These are phyloP conservation scores for Agriotes lineatus DNA, from an alignment of 2,888 invertebrate species.

Conservation along the genomic window DNA sequence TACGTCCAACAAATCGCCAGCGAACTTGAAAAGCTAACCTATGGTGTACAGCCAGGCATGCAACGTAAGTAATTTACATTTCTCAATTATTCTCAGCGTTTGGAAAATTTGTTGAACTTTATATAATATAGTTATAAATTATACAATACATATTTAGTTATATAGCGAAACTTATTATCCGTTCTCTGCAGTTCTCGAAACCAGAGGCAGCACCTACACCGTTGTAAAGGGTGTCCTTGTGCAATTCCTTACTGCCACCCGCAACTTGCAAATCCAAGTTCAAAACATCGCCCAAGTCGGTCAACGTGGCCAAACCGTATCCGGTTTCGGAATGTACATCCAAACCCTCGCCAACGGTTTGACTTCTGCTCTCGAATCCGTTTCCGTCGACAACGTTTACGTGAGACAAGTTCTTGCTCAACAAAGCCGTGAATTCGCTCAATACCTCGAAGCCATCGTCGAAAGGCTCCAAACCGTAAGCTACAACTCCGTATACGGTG, in stretches of 20 bases:
- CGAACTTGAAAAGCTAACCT: neutral
- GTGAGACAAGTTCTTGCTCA: neutral
- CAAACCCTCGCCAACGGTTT: neutral
- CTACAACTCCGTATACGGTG: too few relatives aligned
- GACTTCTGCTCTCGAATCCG: neutral
- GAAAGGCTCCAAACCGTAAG: constrained; percentile 16
- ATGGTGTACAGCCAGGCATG: neutral
- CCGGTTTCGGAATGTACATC: neutral
- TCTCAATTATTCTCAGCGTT: too few relatives aligned
- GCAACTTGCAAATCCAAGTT: neutral
- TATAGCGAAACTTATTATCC: too few relatives aligned
- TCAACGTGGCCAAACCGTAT: neutral
- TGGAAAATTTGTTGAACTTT: too few relatives aligned
- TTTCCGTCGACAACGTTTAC: too few relatives aligned
- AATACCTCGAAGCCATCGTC: constrained; percentile 11
- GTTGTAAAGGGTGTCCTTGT: neutral
- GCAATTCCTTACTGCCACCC: neutral
- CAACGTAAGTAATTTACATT: constrained; percentile 14
- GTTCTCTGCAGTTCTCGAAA: too few relatives aligned
- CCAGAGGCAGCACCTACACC: too few relatives aligned
- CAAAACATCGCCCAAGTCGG: neutral
- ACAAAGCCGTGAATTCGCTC: constrained; percentile 7
- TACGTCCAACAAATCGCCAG: constrained; percentile 17
- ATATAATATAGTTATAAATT: neutral
- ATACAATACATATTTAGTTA: too few relatives aligned